Evolutionary conservation across 2,113 vertebrate species (phyloP), one percentile per base, ranked within the genome.

Genomic region (Oxygymnocypris stewartii): DNA sequence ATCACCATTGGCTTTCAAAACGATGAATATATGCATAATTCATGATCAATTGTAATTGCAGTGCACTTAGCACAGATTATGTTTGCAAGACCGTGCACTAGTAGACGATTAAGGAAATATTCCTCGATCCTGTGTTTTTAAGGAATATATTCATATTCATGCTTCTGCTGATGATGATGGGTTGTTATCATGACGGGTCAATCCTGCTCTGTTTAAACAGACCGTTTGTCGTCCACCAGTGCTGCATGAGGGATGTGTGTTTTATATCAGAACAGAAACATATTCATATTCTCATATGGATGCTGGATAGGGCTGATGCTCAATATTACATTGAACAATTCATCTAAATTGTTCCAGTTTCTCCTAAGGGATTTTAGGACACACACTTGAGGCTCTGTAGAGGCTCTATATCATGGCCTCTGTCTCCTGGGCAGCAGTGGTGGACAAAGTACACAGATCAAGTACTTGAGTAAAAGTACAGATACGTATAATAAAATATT

Each of bases 1-100:
- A 54, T 18, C 42, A 25, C 23, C 25, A 54, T 11, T 20, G 37
- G 76, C 47, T 78, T 78, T 54, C 25, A 78, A 78, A 78, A 35
- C 1, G 16, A 54, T 51, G 14, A 54, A 54, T 35, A 35, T 20
- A 18, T 78, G 76, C 47, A 78, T 78, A 35, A 49, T 77, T 77
- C 74, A 77, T 77, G 74, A 14, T 77, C 23, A 49, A 4, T 49
- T 44, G n/a, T 77, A 77, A 78, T 78, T 78, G 16, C 76, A 35
- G 44, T 31, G 7, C 76, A 28, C 54, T 78, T 78, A 35, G 16
- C 47, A 16, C 16, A 54, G 25, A 54, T 78, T 54, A 54, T 77
- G 44, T 18, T 51, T 51, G 47, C 44, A 77, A 77, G 37, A 23
- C 23, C 12, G 2, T 5, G 23, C 23, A 47, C 42, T 13, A 3